Conservation (phyloP, 2,797 vertebrate genomes). For the Pantherophis vulpinus region DNA sequence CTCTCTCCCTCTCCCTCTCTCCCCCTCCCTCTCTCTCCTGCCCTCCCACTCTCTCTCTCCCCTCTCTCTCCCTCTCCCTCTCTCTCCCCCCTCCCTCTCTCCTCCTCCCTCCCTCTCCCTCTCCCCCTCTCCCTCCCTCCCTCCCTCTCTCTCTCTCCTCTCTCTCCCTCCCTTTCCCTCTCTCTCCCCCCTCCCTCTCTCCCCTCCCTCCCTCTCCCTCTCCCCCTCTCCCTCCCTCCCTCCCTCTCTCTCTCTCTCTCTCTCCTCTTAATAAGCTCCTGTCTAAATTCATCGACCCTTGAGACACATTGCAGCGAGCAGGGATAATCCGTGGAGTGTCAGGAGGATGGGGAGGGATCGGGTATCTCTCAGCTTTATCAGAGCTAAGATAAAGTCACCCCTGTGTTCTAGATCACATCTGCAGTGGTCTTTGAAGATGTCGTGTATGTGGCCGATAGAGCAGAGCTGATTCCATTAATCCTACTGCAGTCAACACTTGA, state of each 20-base stretch:
- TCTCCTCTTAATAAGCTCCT: not conserved
- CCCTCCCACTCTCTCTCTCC: too few relatives aligned
- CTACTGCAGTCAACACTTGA: not conserved
- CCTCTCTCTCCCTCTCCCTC: too few relatives aligned
- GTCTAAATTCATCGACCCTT: not conserved
- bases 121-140: too few relatives aligned
- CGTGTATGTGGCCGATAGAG: not conserved
- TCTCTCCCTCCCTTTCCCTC: too few relatives aligned
- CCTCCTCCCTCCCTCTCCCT: not conserved
- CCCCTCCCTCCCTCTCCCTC: too few relatives aligned
- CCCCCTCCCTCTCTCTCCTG: too few relatives aligned
- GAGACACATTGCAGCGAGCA: not conserved
- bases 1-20: too few relatives aligned
- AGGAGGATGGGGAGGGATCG: not conserved
- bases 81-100: too few relatives aligned
- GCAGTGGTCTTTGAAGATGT: not conserved
- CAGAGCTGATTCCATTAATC: not conserved
- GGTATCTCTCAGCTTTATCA: not conserved
- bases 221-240: fast-evolving
- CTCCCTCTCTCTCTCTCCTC: too few relatives aligned
- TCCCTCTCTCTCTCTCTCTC: too few relatives aligned
- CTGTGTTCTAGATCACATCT: not conserved
- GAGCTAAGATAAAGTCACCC: not conserved
- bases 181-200: fast-evolving
- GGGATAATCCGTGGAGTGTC: not conserved